Evolutionary conservation across 2,113 vertebrate genomes (phyloP), one percentile per base, ranked within the genome.

Genomic region (Hepsetus odoe): DNA sequence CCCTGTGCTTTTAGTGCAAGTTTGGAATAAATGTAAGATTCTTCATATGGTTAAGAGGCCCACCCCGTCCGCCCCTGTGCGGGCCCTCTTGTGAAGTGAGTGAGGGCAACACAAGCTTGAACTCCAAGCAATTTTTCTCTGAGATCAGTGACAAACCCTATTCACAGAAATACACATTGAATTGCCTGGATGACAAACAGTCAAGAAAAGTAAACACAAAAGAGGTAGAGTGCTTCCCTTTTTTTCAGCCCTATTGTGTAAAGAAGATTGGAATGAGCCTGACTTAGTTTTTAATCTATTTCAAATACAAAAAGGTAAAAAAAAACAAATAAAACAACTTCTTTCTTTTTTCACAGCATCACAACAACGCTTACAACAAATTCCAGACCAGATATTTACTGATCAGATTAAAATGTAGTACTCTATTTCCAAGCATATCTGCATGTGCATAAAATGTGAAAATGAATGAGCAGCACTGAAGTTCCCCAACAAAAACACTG

Each of bases 171-270:
- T 55, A 55, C 83, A 84, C 83, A 82, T 72, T 86, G 86, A 90
- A 88, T 89, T 85, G 86, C 80, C 78, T 82, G 74, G 78, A 88
- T 89, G 89, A 91, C 90, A 91, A 89, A 88, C 90, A 85, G 83
- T 85, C 85, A 86, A 84, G 87, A 89, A 90, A 89, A 85, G 86
- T 91, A 90, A 90, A 91, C 83, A 87, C 83, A 84, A 81, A 83
- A 87, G 86, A 88, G 87, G 88, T 76, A 79, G 84, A 49, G 69
- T 51, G 33, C 32, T 51, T 64, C 35, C 8, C 66, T 69, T 44
- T 69, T 44, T 55, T 40, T 82, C 70, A 74, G 26, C 28, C 61
- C 32, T 18, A 18, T 77, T 70, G 66, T 64, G 58, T 53, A 79
- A 38, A n/a, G 7, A 12, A 72, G 46, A 53, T 26, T 72, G 22